Percentiles rank a stretch among this genome's conserved stretches.
Evolutionary conservation across 1,140 invertebrate species (phyloP).

Genomic region (Teleogryllus occipitalis): DNA sequence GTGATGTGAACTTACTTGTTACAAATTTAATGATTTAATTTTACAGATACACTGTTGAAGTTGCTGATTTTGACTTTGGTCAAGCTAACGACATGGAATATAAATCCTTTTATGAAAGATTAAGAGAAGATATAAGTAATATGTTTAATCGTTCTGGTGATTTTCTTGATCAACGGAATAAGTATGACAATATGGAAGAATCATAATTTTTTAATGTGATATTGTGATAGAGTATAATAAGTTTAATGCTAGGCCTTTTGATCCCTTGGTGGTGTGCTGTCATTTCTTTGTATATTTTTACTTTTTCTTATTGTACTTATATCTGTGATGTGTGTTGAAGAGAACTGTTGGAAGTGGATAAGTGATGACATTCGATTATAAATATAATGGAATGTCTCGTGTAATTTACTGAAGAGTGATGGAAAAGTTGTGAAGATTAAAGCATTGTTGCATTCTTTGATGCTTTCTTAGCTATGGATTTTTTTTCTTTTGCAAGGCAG

Average conservation of each 20-base stretch:
- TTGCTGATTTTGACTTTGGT: constrained; percentile 81
- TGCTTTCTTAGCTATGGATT: too few species aligned
- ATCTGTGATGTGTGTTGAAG: too few species aligned
- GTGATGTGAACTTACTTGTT: not conserved
- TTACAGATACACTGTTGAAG: constrained; percentile 66
- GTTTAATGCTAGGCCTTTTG: not conserved
- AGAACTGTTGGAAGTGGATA: not conserved
- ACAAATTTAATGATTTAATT: constrained; percentile 25
- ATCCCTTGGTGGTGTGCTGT: not conserved
- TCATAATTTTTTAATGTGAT: not conserved
- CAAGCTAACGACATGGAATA: constrained; percentile 69
- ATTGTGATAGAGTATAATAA: not conserved
- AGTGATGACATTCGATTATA: not conserved
- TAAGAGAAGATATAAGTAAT: constrained; percentile 65
- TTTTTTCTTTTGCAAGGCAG: too few species aligned
- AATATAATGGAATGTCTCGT: not conserved
- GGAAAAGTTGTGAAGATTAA: too few species aligned
- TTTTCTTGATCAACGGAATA: constrained; percentile 28
- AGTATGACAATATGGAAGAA: constrained; percentile 33
- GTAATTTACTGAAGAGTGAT: too few species aligned
- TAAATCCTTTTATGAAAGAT: constrained; percentile 71
- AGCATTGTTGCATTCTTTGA: too few species aligned
- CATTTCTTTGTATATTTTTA: not conserved
- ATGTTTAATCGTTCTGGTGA: constrained; percentile 36
- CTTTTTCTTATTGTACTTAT: not conserved